These are phyloP conservation scores for Philypnodon macrostomus DNA, from an alignment of 2,797 vertebrate species.

Conservation along the genomic window DNA sequence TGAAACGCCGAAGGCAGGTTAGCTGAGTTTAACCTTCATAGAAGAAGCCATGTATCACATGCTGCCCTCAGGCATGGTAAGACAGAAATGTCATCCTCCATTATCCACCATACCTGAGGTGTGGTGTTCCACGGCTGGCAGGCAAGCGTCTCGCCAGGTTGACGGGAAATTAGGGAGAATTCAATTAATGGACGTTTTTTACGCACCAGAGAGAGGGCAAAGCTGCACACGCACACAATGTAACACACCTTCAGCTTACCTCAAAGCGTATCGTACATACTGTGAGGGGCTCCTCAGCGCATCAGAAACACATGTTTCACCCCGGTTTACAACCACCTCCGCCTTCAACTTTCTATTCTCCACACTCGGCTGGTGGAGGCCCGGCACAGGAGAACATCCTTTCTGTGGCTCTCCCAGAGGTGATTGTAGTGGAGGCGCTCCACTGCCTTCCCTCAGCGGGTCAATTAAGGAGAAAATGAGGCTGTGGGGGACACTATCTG, in stretches of 20 bases:
- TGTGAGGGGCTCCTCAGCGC: slow-evolving; percentile 58
- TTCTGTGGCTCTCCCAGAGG: slow-evolving; percentile 32
- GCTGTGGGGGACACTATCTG: slow-evolving; percentile 57
- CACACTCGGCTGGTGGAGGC: slow-evolving; percentile 4
- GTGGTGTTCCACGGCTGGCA: slow-evolving; percentile 80
- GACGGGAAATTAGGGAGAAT: slow-evolving; percentile 93
- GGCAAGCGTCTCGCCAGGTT: slow-evolving; percentile 77
- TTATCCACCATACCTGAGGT: slow-evolving; percentile 95
- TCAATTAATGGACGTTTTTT: slow-evolving; percentile 98
- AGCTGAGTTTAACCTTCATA: slow-evolving; percentile 99
- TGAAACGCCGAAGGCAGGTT: slow-evolving; percentile 99
- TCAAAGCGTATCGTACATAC: slow-evolving; percentile 67
- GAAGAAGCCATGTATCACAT: slow-evolving; percentile 98
- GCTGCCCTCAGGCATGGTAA: slow-evolving; percentile 93
- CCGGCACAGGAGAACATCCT: slow-evolving; percentile 22
- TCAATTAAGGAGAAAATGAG: slow-evolving; percentile 73
- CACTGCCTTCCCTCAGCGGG: slow-evolving; percentile 52
- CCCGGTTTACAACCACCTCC: slow-evolving; percentile 9
- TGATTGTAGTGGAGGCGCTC: slow-evolving; percentile 39
- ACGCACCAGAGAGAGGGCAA: slow-evolving; percentile 91
- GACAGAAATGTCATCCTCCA: slow-evolving; percentile 98
- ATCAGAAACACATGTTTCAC: slow-evolving; percentile 44
- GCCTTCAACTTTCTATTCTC: slow-evolving; percentile 24
- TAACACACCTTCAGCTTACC: slow-evolving; percentile 32
- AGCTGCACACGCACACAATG: slow-evolving; percentile 48